phyloP scores from a whole-genome alignment of 2,888 invertebrate genomes.

The Cheilosia soror region DNA sequence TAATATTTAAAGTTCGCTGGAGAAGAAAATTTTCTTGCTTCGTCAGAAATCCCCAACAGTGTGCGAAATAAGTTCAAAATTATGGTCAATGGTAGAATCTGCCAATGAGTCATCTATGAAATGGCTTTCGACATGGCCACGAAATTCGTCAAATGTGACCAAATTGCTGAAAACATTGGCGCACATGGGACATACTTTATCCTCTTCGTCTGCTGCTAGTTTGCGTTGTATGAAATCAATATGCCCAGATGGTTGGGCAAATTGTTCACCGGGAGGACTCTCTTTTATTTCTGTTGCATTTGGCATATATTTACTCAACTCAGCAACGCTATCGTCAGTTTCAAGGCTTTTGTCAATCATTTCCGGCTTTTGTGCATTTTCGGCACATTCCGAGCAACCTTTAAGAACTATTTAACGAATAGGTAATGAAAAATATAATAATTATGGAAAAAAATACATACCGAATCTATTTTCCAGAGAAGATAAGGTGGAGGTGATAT shows the following conservation, averaged over 20 bases:
- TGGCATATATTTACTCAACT: conserved; percentile 70
- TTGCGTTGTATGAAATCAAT: conserved; percentile 82
- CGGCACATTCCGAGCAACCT: conserved; percentile 80
- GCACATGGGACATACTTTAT: conserved; percentile 91
- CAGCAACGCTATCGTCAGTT: conserved; percentile 81
- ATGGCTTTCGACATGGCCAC: conserved; percentile 91
- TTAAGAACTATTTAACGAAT: conserved; percentile 77
- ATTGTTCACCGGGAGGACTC: conserved; percentile 5
- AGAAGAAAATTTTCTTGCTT: conserved; percentile 80
- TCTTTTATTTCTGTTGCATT: conserved; percentile 25
- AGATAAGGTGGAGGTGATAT: conserved; percentile 84
- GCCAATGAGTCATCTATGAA: conserved; percentile 86
- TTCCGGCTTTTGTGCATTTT: conserved; percentile 81
- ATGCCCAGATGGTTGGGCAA: conserved; percentile 75
- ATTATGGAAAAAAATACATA: conserved; percentile 74
- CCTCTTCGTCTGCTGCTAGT: conserved; percentile 79
- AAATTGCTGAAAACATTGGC: conserved; percentile 86
- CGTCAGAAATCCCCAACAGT: conserved; percentile 83
- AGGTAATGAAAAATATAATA: background rate
- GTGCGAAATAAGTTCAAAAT: conserved; percentile 85
- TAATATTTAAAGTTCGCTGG: conserved; percentile 79
- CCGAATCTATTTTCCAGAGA: conserved; percentile 83
- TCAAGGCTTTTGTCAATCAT: conserved; percentile 83
- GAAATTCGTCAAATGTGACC: conserved; percentile 87
- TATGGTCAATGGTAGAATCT: conserved; percentile 84